phyloP scores from a whole-genome alignment of 2,888 invertebrate species.

The Crossocerus cetratus region DNA sequence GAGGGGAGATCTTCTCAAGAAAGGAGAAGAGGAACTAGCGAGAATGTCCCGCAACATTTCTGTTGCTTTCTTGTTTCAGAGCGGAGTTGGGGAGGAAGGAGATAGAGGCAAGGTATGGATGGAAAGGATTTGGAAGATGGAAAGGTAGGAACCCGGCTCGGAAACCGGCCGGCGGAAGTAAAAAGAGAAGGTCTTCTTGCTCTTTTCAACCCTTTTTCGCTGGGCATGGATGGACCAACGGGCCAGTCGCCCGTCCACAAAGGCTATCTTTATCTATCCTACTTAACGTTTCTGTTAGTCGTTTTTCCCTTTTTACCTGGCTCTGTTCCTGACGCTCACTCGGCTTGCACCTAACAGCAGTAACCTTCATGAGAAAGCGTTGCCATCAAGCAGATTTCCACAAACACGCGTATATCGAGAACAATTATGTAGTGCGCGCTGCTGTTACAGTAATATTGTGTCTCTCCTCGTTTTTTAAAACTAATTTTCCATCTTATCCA shows the following conservation, averaged over 20 bases:
- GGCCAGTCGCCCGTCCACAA: slow-evolving; percentile 52
- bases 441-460: too few species aligned
- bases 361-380: slow-evolving; percentile 35
- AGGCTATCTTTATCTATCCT: slow-evolving; percentile 30
- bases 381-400: slow-evolving; percentile 54
- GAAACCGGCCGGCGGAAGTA: neutral
- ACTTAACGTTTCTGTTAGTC: neutral
- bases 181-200: neutral
- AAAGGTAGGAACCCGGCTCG: neutral
- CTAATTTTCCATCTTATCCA: too few species aligned
- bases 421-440: too few species aligned
- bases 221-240: slow-evolving; percentile 32
- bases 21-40: slow-evolving; percentile 38
- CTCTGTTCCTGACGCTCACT: too few species aligned
- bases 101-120: slow-evolving; percentile 12
- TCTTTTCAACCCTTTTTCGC: slow-evolving; percentile 14
- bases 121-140: too few species aligned
- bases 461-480: too few species aligned
- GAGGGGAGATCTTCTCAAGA: slow-evolving; percentile 41
- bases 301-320: too few species aligned
- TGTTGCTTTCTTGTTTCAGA: slow-evolving; percentile 44
- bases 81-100: slow-evolving; percentile 29
- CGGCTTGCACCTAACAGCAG: too few species aligned
- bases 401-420: too few species aligned
- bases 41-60: slow-evolving; percentile 62